Conservation (phyloP, 2,113 vertebrate genomes). For the Calidris pygmaea region DNA sequence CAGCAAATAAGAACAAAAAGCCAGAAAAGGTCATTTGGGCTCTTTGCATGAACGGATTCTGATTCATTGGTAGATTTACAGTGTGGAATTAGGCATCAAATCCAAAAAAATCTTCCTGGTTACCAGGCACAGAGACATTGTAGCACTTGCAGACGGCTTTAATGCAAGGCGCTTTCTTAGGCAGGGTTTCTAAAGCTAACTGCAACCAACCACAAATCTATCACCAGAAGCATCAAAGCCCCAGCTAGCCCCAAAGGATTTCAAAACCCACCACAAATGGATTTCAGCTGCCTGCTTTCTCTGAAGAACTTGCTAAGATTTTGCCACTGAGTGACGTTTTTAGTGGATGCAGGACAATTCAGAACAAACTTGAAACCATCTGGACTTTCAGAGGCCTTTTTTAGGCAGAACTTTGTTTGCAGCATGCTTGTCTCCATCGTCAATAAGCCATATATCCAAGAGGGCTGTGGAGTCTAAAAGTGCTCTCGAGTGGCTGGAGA, state of each 20-base stretch:
- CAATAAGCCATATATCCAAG: background rate
- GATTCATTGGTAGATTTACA: background rate
- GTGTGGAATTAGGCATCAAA: background rate
- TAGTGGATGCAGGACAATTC: background rate
- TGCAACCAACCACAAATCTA: background rate
- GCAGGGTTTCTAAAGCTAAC: background rate
- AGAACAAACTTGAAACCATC: background rate
- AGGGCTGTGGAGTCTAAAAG: background rate
- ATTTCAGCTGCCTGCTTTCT: slow-evolving; percentile 10
- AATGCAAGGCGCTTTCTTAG: background rate
- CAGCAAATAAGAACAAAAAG: background rate
- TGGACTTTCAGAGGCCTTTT: background rate
- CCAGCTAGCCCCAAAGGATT: background rate
- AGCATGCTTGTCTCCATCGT: background rate
- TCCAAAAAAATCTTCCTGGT: background rate
- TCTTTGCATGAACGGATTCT: background rate
- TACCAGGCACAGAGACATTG: background rate
- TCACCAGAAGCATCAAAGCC: background rate
- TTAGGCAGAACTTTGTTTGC: background rate
- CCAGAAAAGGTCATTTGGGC: background rate
- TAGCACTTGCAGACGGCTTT: background rate
- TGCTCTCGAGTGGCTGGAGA: background rate
- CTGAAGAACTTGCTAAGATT: background rate
- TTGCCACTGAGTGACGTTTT: background rate
- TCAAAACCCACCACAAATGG: background rate